Conservation (phyloP, 2,888 invertebrate species). For the Hoplodrina blanda region DNA sequence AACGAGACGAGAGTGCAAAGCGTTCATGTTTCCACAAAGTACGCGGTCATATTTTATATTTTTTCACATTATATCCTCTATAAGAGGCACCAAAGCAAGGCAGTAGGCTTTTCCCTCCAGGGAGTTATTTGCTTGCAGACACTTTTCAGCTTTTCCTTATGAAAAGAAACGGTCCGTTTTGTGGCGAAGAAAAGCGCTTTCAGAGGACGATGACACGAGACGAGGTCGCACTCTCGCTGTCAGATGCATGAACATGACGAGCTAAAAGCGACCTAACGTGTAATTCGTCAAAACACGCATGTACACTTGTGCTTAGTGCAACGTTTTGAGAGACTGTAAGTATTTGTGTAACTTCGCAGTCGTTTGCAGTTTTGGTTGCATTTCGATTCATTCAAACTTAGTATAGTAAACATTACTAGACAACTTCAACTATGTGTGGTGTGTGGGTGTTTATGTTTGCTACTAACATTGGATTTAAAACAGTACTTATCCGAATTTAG, state of each 20-base stretch:
- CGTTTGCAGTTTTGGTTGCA: slow-evolving; percentile 35
- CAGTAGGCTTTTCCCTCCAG: slow-evolving; percentile 89
- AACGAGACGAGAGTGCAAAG: slow-evolving; percentile 56
- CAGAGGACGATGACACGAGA: slow-evolving; percentile 90
- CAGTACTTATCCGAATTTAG: not conserved
- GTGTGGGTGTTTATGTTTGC: not conserved
- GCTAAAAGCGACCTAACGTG: slow-evolving; percentile 87
- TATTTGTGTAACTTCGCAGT: slow-evolving; percentile 41
- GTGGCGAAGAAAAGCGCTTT: slow-evolving; percentile 90
- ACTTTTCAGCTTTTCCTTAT: slow-evolving; percentile 90
- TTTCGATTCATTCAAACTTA: slow-evolving; percentile 24
- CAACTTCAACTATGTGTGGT: not conserved
- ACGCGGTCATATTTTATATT: slow-evolving; percentile 79
- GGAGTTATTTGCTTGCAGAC: slow-evolving; percentile 90
- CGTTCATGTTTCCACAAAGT: slow-evolving; percentile 72
- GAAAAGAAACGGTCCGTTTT: slow-evolving; percentile 90
- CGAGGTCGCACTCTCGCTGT: slow-evolving; percentile 88
- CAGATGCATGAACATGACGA: slow-evolving; percentile 86
- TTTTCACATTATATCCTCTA: slow-evolving; percentile 82
- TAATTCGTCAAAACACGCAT: slow-evolving; percentile 85
- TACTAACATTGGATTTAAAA: not conserved
- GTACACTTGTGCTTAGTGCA: slow-evolving; percentile 60
- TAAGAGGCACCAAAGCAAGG: slow-evolving; percentile 86
- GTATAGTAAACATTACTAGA: not conserved
- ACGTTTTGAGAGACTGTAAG: slow-evolving; percentile 34